A percentile compares a stretch with the other conserved stretches of the same genome.
These are phyloP conservation scores for Macropus fuliginosus DNA, from an alignment of 2,797 vertebrate species.

Conservation along the genomic window DNA sequence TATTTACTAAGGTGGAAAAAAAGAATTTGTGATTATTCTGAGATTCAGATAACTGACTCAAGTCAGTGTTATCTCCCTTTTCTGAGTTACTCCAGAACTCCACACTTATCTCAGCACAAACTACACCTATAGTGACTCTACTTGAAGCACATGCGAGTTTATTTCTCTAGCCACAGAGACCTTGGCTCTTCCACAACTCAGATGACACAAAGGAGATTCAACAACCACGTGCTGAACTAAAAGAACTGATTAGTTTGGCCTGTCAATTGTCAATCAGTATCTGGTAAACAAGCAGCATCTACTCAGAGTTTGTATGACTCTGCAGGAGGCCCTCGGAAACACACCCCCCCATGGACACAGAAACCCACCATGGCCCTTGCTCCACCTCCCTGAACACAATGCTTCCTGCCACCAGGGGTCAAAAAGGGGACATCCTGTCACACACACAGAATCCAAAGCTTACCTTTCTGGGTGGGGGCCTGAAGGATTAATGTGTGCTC, in stretches of 20 bases:
- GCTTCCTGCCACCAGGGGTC: accelerated
- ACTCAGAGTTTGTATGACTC: not conserved
- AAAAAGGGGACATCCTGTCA: accelerated
- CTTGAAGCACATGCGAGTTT: not conserved
- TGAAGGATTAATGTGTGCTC: slow-evolving; percentile 93
- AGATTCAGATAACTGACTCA: not conserved
- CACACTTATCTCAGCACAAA: not conserved
- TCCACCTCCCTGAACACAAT: accelerated
- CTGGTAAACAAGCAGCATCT: not conserved
- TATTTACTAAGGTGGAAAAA: not conserved
- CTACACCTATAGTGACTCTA: not conserved
- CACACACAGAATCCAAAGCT: accelerated
- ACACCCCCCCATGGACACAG: not conserved
- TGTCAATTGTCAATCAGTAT: not conserved
- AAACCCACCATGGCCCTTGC: not conserved
- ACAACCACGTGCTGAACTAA: not conserved
- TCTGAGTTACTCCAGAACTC: not conserved
- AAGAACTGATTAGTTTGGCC: not conserved
- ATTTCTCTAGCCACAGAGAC: not conserved
- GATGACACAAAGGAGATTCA: not conserved
- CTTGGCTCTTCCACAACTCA: not conserved
- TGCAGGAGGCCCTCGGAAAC: not conserved
- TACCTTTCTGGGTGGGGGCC: slow-evolving; percentile 84
- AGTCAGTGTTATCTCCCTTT: not conserved
- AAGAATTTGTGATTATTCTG: not conserved